Evolutionary conservation across 2,113 vertebrate genomes (phyloP), one percentile per base, ranked within the genome.

Genomic region (Gorsachius goisagi): DNA sequence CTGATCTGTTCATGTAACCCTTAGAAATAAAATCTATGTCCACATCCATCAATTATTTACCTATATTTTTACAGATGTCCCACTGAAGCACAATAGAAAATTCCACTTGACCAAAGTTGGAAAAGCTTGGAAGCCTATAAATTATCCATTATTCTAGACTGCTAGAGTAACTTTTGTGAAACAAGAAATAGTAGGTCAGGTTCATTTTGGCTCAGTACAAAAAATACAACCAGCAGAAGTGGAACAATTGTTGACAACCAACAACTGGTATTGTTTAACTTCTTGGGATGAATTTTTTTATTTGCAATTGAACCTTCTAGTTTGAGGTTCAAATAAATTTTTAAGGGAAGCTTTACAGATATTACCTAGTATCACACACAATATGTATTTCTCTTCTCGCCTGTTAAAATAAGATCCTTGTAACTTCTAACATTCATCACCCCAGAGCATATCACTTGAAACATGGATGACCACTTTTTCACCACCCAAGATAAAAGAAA

Each of bases 21-120:
- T 69, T 53, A 86, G 52, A 93, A 96, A 93, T 94, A 88, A 95
- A 97, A 94, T 88, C 77, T n/a, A 62, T 5, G 30, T 78, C 50
- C 85, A 63, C 50, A 71, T 63, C 52, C 87, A 88, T 96, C 92
- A 94, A 75, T 95, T 92, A 96, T 91, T 96, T 69, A 89, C 67
- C 66, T 58, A 2, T 71, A 81, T 94, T 92, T 85, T 91, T 91
- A 91, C 49, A 94, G 76, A 85, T 78, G 50, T 79, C 74, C 81
- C 85, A 56, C 17, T 82, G 76, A 91, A 84, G 35, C 6, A 63
- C 37, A 77, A 28, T 5, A 74, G 66, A 94, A 95, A 95, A 96
- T 91, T 92, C 91, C 69, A 77, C 37, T 90, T 84, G 62, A 72
- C 53, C 47, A 68, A 56, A 78, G 56, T 9, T 75, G 67, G 64